Evolutionary conservation across 2,888 invertebrate genomes (phyloP), one percentile per base, ranked within the genome.

Genomic region (Pseudeuparius sepicola): DNA sequence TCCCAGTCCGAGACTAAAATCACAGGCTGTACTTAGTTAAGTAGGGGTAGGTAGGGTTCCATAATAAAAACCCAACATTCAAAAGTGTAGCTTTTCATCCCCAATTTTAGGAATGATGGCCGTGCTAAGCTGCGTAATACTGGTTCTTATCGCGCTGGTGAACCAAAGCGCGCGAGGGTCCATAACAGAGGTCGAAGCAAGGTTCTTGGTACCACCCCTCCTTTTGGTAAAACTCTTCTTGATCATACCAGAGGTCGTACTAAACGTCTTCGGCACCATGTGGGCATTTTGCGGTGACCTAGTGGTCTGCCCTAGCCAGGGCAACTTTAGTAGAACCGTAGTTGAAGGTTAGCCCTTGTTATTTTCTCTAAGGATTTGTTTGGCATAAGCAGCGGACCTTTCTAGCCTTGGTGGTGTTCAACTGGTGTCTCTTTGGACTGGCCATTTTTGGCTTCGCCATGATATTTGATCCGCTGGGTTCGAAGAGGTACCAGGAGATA

Each of bases 401-500:
- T 61, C 20, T 61, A 75, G 80, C 78, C 41, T 71, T 85, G 47
- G 82, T 86, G 1, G 67, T 86, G 30, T 82, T 80, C 59, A 83
- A 85, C 53, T 89, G 87, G 87, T 73, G 80, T 12, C 70, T 86
- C 31, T 70, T 85, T 34, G 75, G 77, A 2, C 64, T 82, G 7
- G 77, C 82, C 3, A 63, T 86, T 14, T 73, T 86, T 48, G 83
- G 82, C 0, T 65, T 87, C 27, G 77, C 79, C 26, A 66, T 87
- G 60, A 77, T 86, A 28, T 87, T 88, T 58, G 88, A 88, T 57
- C 87, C 87, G 0, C 61, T 87, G 43, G 86, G 86, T 3, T 76
- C 77, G 1, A 68, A 59, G 11, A 49, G 70, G 49, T 74, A 75
- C 46, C 73, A 74, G 11, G 72, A 73, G 46, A 66, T 72, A 55